Percentiles rank a stretch among this genome's conserved stretches.
Conservation (phyloP, 2,888 invertebrate species). For the Formica aserva region DNA sequence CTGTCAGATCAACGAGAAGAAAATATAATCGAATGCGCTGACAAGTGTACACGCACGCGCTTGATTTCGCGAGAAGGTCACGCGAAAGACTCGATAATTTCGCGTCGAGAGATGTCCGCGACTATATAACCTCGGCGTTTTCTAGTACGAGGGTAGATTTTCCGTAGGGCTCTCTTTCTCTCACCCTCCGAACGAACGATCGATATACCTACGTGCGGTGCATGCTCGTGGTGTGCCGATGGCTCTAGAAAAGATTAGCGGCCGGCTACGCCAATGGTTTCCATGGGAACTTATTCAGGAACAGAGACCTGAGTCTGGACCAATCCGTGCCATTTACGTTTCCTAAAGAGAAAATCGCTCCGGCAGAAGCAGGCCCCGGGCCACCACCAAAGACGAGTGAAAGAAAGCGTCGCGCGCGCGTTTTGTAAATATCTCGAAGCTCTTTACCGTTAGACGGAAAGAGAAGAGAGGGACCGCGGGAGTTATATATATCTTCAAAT, state of each 20-base stretch:
- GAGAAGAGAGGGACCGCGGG: not conserved
- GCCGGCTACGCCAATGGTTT: conserved; percentile 75
- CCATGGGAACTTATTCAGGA: conserved; percentile 78
- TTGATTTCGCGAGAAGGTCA: conserved; percentile 6
- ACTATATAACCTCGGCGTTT: conserved; percentile 59
- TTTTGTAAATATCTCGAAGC: conserved; percentile 51
- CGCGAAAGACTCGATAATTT: conserved; percentile 46
- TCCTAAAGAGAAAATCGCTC: conserved; percentile 43
- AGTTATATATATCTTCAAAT: conserved; percentile 58
- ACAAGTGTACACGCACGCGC: not conserved
- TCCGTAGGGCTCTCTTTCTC: conserved; percentile 30
- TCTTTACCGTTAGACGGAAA: conserved; percentile 52
- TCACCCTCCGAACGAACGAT: conserved; percentile 62
- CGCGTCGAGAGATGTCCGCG: conserved; percentile 45
- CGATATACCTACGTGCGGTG: conserved; percentile 65
- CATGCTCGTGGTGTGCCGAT: conserved; percentile 59
- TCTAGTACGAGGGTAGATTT: conserved; percentile 42
- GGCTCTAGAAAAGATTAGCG: conserved; percentile 63
- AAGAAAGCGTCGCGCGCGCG: conserved; percentile 11
- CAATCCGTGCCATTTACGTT: conserved; percentile 45
- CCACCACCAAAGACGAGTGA: not conserved
- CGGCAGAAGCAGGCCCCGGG: too few relatives aligned
- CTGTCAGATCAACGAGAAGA: not conserved
- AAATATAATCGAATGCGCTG: not conserved
- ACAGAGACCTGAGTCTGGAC: conserved; percentile 40